Evolutionary conservation across 2,113 vertebrate species (phyloP).

Genomic region (Phyllostomus discolor): DNA sequence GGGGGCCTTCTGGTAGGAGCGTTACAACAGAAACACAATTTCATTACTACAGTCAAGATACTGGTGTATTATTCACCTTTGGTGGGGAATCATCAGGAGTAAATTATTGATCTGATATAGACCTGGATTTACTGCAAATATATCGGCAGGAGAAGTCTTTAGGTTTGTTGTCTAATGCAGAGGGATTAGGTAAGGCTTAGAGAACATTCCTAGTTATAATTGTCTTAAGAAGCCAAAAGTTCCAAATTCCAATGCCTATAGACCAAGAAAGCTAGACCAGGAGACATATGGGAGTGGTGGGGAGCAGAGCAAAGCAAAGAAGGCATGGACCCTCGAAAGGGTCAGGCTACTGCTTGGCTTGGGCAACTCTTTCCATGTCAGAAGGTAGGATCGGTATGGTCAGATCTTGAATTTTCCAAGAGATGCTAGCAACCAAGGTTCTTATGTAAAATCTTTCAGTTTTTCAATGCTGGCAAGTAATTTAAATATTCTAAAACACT

Average conservation of each 20-base stretch:
- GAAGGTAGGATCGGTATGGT: not conserved
- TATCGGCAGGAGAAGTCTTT: not conserved
- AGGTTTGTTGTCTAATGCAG: not conserved
- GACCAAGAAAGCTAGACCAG: not conserved
- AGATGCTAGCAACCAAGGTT: not conserved
- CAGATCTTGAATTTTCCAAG: not conserved
- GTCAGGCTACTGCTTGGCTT: rapidly evolving
- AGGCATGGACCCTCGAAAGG: not conserved
- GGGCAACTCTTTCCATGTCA: not conserved
- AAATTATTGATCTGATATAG: not conserved
- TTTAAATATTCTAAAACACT: not conserved
- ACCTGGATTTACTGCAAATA: not conserved
- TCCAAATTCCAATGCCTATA: not conserved
- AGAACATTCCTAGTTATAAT: not conserved
- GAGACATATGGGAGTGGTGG: not conserved
- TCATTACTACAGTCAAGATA: not conserved
- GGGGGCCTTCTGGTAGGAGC: not conserved
- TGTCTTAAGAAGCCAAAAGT: not conserved
- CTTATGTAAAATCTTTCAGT: not conserved
- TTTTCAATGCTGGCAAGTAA: not conserved
- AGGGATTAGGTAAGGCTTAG: not conserved
- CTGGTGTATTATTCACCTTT: not conserved
- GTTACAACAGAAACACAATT: not conserved
- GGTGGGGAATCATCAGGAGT: not conserved
- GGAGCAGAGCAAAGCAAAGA: not conserved